These are phyloP conservation scores for Tylochromis polylepis DNA, from an alignment of 2,113 vertebrate species.

Conservation along the genomic window DNA sequence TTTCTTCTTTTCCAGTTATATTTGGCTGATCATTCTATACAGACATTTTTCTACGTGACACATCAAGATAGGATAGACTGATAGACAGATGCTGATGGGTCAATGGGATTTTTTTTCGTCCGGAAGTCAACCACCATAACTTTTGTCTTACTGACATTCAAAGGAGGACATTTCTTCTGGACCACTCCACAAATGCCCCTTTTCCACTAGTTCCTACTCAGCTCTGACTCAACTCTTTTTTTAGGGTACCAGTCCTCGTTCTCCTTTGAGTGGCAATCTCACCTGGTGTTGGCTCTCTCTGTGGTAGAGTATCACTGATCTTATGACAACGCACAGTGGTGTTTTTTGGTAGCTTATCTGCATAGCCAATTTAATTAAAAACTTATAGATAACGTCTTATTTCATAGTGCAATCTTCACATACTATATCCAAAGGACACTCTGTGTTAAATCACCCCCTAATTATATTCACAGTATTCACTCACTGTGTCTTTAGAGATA, in stretches of 20 bases:
- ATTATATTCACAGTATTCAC: neutral
- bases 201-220: neutral
- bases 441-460: too few relatives aligned
- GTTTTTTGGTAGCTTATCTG: neutral
- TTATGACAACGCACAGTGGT: neutral
- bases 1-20: neutral
- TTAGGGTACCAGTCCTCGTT: fast-evolving
- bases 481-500: neutral
- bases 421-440: too few relatives aligned
- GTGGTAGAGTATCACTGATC: neutral
- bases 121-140: fast-evolving
- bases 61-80: neutral
- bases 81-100: neutral
- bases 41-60: neutral
- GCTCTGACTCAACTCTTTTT: fast-evolving
- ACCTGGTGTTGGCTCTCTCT: neutral
- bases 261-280: neutral
- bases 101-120: neutral
- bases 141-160: neutral
- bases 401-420: too few relatives aligned
- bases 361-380: too few relatives aligned
- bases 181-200: neutral
- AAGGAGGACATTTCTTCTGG: neutral
- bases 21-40: neutral
- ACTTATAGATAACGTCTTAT: too few relatives aligned